Conservation (phyloP, 1,140 invertebrate species). For the Bombus waltoni region DNA sequence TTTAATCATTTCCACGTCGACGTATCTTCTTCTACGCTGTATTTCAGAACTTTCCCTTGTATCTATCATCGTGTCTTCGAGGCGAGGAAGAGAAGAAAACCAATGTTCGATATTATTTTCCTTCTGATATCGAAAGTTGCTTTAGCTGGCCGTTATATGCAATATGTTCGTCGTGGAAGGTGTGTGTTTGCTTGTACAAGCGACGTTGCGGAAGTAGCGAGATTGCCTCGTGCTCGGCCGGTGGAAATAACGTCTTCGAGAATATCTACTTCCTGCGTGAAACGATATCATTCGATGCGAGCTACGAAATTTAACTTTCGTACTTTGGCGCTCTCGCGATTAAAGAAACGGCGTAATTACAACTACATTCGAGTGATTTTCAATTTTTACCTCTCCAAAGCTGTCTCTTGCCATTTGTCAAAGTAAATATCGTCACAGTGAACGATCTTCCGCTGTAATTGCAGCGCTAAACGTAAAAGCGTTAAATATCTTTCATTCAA, state of each 20-base stretch:
- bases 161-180: conserved; percentile 14
- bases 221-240: conserved; percentile 41
- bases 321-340: too few relatives aligned
- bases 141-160: conserved; percentile 12
- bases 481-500: background rate
- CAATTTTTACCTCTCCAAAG: too few relatives aligned
- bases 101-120: conserved; percentile 29
- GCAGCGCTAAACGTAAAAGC: background rate
- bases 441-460: too few relatives aligned
- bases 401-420: too few relatives aligned
- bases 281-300: conserved; percentile 7
- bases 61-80: background rate
- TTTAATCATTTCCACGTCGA: background rate
- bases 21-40: too few relatives aligned
- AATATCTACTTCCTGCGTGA: conserved; percentile 35
- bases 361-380: too few relatives aligned
- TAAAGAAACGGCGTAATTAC: too few relatives aligned
- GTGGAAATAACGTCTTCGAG: conserved; percentile 50
- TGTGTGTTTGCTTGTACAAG: conserved; percentile 25
- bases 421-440: too few relatives aligned
- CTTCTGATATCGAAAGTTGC: conserved; percentile 12
- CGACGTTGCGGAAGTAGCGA: conserved; percentile 36
- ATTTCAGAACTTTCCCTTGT: background rate
- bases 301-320: conserved; percentile 45
- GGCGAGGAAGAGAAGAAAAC: background rate